These are phyloP conservation scores for Prochilodus magdalenae DNA, from an alignment of 2,113 vertebrate species.

Conservation along the genomic window DNA sequence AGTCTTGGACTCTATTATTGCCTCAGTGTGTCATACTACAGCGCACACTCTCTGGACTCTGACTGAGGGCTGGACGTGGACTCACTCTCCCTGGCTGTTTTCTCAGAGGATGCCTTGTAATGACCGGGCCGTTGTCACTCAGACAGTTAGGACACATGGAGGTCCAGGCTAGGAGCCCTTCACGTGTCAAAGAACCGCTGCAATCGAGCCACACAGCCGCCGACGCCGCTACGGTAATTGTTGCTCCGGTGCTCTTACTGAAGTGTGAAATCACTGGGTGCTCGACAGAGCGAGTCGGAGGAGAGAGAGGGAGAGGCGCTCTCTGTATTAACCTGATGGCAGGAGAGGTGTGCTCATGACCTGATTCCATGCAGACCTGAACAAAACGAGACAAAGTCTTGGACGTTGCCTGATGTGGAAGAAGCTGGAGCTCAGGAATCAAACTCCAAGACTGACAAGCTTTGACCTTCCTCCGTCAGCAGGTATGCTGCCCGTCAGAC, in stretches of 20 bases:
- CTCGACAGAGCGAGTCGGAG: conserved; percentile 24
- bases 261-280: conserved; percentile 58
- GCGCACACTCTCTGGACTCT: background rate
- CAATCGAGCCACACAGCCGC: conserved; percentile 10
- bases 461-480: background rate
- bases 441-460: background rate
- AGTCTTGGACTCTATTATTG: background rate
- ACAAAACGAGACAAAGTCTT: background rate
- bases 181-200: conserved; percentile 49
- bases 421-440: background rate
- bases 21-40: background rate
- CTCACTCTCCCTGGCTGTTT: background rate
- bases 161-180: conserved; percentile 28
- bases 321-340: conserved; percentile 37
- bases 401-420: background rate
- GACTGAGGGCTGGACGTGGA: background rate
- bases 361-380: background rate
- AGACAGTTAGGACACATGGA: background rate
- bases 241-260: conserved; percentile 45
- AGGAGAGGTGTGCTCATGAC: conserved; percentile 11
- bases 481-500: background rate
- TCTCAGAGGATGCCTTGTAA: conserved; percentile 40
- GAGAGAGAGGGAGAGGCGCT: background rate
- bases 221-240: conserved; percentile 50
- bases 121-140: conserved; percentile 22